Percentiles rank a stretch among this genome's conserved stretches.
Evolutionary conservation across 2,888 invertebrate genomes (phyloP).

Genomic region (Emmelina monodactyla): DNA sequence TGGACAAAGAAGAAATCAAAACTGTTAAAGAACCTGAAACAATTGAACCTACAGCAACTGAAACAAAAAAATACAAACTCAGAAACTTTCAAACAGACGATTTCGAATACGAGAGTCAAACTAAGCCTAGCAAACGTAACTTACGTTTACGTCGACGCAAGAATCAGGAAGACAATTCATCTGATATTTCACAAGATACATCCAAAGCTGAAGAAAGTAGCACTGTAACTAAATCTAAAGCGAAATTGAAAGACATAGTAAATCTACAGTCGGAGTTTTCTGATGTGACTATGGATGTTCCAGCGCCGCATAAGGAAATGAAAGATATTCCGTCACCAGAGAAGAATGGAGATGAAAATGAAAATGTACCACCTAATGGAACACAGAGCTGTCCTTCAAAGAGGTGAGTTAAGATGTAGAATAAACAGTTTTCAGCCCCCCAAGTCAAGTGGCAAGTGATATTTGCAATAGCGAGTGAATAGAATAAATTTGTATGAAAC

Average conservation of each 20-base stretch:
- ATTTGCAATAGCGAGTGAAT: too few relatives aligned
- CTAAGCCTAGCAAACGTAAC: constrained; percentile 24
- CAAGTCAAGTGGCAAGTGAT: too few relatives aligned
- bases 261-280: constrained; percentile 46
- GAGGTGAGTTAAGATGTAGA: constrained; percentile 40
- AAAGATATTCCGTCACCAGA: constrained; percentile 47
- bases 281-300: constrained; percentile 42
- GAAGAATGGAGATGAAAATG: constrained; percentile 23
- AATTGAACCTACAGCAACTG: background rate
- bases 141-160: constrained; percentile 33
- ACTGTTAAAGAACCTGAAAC: constrained; percentile 1
- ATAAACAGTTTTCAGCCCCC: too few relatives aligned
- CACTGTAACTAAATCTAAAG: constrained; percentile 18
- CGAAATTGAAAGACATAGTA: constrained; percentile 40
- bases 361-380: constrained; percentile 36
- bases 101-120: constrained; percentile 24
- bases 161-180: constrained; percentile 15
- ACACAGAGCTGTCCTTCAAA: constrained; percentile 49
- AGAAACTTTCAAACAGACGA: constrained; percentile 17
- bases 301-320: constrained; percentile 26
- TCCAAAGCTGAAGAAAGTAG: constrained; percentile 14
- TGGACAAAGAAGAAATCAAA: constrained; percentile 5
- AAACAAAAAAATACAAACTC: constrained; percentile 4
- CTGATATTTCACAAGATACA: background rate
- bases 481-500: too few relatives aligned